These are phyloP conservation scores for Verasper variegatus DNA, from an alignment of 2,113 vertebrate species.

Conservation along the genomic window DNA sequence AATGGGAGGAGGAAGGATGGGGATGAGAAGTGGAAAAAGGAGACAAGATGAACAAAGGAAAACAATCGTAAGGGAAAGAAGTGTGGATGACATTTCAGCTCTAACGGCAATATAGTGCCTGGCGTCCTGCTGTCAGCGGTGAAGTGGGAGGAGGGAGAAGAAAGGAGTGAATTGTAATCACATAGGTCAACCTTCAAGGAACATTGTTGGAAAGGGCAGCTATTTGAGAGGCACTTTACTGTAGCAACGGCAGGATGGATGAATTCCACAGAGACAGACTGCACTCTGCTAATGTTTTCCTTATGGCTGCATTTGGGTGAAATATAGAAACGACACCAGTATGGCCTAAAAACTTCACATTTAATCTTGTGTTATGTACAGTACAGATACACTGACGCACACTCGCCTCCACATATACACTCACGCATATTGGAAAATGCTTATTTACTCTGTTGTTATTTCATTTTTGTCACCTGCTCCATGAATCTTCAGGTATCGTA, in stretches of 20 bases:
- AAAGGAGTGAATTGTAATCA: conserved; percentile 43
- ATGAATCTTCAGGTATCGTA: background rate
- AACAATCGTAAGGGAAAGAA: conserved; percentile 11
- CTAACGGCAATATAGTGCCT: background rate
- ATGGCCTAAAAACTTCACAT: conserved; percentile 2
- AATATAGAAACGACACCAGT: background rate
- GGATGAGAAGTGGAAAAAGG: background rate
- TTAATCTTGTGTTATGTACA: background rate
- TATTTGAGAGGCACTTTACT: conserved; percentile 52
- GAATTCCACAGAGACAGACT: conserved; percentile 29
- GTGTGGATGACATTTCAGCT: conserved; percentile 57
- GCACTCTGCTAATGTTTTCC: conserved; percentile 14
- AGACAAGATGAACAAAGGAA: conserved; percentile 39
- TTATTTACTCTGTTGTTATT: background rate
- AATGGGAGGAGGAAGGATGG: conserved; percentile 10
- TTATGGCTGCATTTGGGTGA: background rate
- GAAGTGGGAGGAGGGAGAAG: conserved; percentile 2
- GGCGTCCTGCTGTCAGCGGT: conserved; percentile 43
- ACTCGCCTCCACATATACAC: background rate
- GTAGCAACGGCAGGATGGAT: conserved; percentile 19
- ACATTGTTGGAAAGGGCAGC: conserved; percentile 63
- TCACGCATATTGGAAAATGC: background rate
- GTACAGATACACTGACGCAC: background rate
- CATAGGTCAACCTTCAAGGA: conserved; percentile 63
- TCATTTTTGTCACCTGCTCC: background rate